Evolutionary conservation across 2,888 invertebrate genomes (phyloP).

Genomic region (Syrphus vitripennis): DNA sequence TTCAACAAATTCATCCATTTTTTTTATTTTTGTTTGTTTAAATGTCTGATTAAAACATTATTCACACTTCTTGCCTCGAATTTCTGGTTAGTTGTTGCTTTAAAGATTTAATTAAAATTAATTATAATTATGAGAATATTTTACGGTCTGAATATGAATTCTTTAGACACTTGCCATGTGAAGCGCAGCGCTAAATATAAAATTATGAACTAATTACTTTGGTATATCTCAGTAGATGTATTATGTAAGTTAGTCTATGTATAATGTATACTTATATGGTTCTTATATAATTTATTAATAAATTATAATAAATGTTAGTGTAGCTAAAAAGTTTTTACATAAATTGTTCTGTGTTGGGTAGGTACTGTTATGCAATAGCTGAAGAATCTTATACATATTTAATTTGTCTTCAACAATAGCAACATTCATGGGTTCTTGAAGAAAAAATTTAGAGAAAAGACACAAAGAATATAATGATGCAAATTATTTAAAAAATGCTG

Average conservation of each 20-base stretch:
- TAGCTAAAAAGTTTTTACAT: conserved; percentile 14
- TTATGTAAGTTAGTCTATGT: too few relatives aligned
- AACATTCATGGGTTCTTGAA: background rate
- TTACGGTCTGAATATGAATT: conserved; percentile 30
- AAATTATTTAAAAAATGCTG: conserved; percentile 14
- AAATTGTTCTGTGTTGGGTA: conserved; percentile 4
- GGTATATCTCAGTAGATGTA: too few relatives aligned
- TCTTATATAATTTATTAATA: too few relatives aligned
- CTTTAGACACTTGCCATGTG: background rate
- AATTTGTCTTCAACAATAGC: background rate
- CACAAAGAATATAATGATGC: conserved; percentile 5
- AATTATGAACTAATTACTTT: conserved; percentile 18
- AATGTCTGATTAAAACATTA: background rate
- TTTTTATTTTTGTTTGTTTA: background rate
- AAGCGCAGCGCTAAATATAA: conserved; percentile 26
- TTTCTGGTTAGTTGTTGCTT: background rate
- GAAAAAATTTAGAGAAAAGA: background rate
- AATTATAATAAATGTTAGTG: conserved; percentile 2
- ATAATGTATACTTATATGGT: too few relatives aligned
- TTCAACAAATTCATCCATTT: too few relatives aligned
- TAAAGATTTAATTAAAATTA: background rate
- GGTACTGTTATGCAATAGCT: conserved; percentile 23
- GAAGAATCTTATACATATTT: background rate
- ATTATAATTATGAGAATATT: conserved; percentile 45
- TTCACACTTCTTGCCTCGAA: background rate